These are phyloP conservation scores for Ceyx melanurus DNA, from an alignment of 2,113 vertebrate species.

Conservation along the genomic window DNA sequence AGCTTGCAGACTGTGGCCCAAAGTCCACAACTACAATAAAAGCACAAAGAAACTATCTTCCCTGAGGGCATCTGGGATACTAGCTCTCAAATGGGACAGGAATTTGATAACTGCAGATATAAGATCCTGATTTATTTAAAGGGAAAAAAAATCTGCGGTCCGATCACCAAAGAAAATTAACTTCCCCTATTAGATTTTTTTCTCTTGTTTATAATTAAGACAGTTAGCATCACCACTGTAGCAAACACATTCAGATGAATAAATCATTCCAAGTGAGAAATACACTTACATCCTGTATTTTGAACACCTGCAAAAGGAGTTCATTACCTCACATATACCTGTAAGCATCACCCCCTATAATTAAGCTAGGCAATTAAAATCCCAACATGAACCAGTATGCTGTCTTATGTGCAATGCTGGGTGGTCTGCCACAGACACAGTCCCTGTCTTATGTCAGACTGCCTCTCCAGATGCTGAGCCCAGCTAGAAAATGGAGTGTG, in stretches of 20 bases:
- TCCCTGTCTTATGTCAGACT: neutral
- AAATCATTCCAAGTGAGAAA: slow-evolving; percentile 1
- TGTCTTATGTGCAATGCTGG: neutral
- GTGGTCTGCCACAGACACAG: neutral
- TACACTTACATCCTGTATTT: neutral
- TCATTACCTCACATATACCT: slow-evolving; percentile 9
- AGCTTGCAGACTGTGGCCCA: neutral
- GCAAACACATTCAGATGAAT: neutral
- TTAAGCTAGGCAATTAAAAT: slow-evolving; percentile 4
- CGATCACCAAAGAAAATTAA: neutral
- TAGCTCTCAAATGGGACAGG: neutral
- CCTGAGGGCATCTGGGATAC: neutral
- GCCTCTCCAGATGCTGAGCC: neutral
- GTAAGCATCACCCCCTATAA: neutral
- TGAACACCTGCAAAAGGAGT: slow-evolving; percentile 17
- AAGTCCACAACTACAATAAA: neutral
- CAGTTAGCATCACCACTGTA: neutral
- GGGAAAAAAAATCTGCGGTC: neutral
- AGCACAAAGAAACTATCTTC: neutral
- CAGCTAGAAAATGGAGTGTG: neutral
- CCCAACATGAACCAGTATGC: neutral
- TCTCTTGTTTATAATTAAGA: neutral
- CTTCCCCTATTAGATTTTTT: neutral
- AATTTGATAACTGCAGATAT: neutral
- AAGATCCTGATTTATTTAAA: neutral